These are phyloP conservation scores for Calephelis nemesis DNA, from an alignment of 1,140 invertebrate genomes.

Conservation along the genomic window DNA sequence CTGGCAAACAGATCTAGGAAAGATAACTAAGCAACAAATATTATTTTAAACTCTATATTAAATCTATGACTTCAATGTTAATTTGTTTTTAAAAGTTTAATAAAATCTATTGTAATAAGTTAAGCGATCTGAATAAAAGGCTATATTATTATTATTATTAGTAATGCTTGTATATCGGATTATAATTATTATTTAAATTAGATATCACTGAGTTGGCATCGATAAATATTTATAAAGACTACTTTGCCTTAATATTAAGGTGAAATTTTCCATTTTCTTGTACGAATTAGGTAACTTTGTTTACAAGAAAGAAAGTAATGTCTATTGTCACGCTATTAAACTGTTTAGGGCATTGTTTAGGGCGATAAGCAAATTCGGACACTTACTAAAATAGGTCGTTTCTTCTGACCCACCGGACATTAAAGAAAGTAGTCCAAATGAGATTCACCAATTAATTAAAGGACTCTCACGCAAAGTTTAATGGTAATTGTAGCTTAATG, in stretches of 20 bases:
- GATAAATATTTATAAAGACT: too few species aligned
- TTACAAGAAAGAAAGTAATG: slow-evolving; percentile 10
- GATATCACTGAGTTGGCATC: too few species aligned
- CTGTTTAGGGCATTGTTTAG: slow-evolving; percentile 7
- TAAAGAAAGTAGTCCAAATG: slow-evolving; percentile 18
- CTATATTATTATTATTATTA: too few species aligned
- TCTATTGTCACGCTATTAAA: slow-evolving; percentile 12
- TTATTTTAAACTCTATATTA: too few species aligned
- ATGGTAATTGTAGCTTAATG: not conserved
- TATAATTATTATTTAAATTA: too few species aligned
- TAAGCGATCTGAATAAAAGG: too few species aligned
- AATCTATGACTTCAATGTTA: too few species aligned
- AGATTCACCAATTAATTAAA: slow-evolving; percentile 19
- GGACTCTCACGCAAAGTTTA: slow-evolving; percentile 6
- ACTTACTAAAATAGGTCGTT: slow-evolving; percentile 17
- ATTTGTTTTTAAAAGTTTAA: too few species aligned
- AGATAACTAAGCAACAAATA: too few species aligned
- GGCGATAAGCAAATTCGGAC: slow-evolving; percentile 16
- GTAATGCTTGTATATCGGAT: too few species aligned
- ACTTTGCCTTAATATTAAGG: not conserved
- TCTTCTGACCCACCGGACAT: slow-evolving; percentile 17
- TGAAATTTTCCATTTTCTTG: not conserved
- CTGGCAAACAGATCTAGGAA: too few species aligned
- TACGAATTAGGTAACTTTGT: not conserved
- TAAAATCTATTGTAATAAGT: too few species aligned